phyloP scores from a whole-genome alignment of 2,888 invertebrate species.

The Archips xylosteana region DNA sequence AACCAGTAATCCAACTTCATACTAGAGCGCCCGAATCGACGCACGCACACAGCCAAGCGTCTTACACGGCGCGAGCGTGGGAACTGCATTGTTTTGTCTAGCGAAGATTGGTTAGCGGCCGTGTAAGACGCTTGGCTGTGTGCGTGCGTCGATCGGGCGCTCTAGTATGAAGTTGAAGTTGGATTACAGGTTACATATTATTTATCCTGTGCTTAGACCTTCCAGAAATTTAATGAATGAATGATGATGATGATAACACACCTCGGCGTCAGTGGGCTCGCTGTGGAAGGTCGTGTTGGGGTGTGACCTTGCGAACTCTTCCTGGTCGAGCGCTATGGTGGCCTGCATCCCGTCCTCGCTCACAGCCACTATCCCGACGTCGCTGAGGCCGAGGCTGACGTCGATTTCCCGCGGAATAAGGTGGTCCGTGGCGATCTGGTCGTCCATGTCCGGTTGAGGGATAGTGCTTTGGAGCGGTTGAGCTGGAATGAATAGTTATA shows the following conservation, averaged over 20 bases:
- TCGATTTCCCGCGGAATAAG: slow-evolving; percentile 62
- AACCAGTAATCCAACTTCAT: no score
- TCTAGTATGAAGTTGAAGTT: no score
- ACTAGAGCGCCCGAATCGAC: no score
- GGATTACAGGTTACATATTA: no score
- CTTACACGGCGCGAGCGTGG: no score
- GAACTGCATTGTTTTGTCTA: no score
- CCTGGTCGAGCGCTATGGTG: slow-evolving; percentile 73
- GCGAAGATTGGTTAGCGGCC: no score
- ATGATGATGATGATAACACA: slow-evolving; percentile 43
- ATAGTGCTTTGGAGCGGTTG: slow-evolving; percentile 68
- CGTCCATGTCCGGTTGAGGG: slow-evolving; percentile 75
- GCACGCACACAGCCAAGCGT: no score
- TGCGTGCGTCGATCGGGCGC: no score
- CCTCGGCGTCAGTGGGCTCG: slow-evolving; percentile 75
- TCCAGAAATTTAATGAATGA: no score
- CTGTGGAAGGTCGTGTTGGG: slow-evolving; percentile 83
- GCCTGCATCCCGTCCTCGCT: slow-evolving; percentile 71
- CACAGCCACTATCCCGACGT: slow-evolving; percentile 79
- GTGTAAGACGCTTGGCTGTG: no score
- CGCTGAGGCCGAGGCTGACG: slow-evolving; percentile 67
- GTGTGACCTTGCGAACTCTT: slow-evolving; percentile 80
- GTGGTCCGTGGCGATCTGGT: slow-evolving; percentile 77
- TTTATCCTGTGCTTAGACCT: no score
- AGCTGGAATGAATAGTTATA: slow-evolving; percentile 54